Percentiles rank a stretch among this genome's conserved stretches.
Evolutionary conservation across 2,888 invertebrate species (phyloP).

Genomic region (Prosapia bicincta): DNA sequence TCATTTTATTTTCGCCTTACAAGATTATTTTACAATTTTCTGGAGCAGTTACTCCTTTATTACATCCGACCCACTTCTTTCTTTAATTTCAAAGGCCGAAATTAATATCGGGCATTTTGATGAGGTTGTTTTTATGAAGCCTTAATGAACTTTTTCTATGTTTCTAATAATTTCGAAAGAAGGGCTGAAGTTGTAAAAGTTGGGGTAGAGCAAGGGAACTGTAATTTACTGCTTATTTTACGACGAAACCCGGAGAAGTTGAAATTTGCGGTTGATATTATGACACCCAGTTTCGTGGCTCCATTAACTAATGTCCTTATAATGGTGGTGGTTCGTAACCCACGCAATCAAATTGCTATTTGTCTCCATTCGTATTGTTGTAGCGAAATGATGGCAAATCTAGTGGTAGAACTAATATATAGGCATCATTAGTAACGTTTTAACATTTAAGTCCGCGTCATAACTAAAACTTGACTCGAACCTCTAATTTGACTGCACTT

Average conservation of each 20-base stretch:
- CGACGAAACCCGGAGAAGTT: not conserved
- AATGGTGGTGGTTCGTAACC: not conserved
- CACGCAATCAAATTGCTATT: not conserved
- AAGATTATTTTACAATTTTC: no score
- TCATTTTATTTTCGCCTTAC: no score
- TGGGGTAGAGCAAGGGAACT: not conserved
- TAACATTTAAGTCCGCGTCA: no score
- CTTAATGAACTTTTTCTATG: not conserved
- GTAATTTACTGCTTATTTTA: not conserved
- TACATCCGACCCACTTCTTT: not conserved
- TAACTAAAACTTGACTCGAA: no score
- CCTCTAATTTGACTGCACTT: no score
- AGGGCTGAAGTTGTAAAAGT: not conserved
- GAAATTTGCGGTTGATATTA: not conserved
- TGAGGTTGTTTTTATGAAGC: not conserved
- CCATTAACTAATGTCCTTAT: not conserved
- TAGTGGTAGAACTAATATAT: no score
- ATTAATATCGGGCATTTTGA: not conserved
- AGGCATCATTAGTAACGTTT: no score
- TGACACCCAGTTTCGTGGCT: not conserved
- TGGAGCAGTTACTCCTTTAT: no score
- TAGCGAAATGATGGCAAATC: no score
- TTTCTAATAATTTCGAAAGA: not conserved
- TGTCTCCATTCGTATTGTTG: not conserved
- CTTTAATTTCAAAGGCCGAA: not conserved